phyloP scores from a whole-genome alignment of 2,797 vertebrate genomes.

The Sebastolobus alascanus region DNA sequence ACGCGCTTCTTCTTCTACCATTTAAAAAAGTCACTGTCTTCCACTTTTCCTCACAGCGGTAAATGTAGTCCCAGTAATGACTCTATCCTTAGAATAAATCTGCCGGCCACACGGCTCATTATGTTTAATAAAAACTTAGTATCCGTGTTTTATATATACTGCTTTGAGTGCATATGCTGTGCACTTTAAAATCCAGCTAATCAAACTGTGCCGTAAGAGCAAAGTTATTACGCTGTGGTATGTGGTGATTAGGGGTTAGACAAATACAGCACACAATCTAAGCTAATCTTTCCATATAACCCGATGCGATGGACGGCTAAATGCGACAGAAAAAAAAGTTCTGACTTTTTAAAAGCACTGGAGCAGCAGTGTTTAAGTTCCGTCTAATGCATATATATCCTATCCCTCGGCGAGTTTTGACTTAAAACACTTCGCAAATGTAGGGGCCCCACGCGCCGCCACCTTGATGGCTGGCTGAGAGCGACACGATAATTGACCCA shows the following conservation, averaged over 20 bases:
- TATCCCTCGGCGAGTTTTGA: slow-evolving; percentile 54
- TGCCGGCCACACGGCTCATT: slow-evolving; percentile 23
- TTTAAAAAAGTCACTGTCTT: background rate
- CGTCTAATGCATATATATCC: slow-evolving; percentile 42
- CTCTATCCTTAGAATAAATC: slow-evolving; percentile 5
- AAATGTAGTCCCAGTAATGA: slow-evolving; percentile 25
- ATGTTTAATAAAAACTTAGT: slow-evolving; percentile 40
- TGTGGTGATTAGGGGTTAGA: background rate
- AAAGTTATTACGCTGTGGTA: background rate
- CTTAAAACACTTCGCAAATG: slow-evolving; percentile 65
- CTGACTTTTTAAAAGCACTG: slow-evolving; percentile 54
- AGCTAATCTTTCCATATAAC: slow-evolving; percentile 1
- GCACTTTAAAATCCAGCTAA: slow-evolving; percentile 24
- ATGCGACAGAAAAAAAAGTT: slow-evolving; percentile 22
- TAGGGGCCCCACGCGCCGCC: slow-evolving; percentile 30
- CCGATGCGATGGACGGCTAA: slow-evolving; percentile 11
- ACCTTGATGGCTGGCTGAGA: slow-evolving; percentile 76
- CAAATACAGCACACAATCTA: background rate
- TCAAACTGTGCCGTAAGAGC: slow-evolving; percentile 22
- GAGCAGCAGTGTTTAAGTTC: slow-evolving; percentile 50
- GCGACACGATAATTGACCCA: slow-evolving; percentile 83
- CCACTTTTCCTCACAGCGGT: slow-evolving; percentile 5
- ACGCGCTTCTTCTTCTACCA: background rate
- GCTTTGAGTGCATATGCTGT: slow-evolving; percentile 11
- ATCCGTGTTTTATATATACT: slow-evolving; percentile 33